Evolutionary conservation across 2,113 vertebrate species (phyloP).

Genomic region (Mobula birostris): DNA sequence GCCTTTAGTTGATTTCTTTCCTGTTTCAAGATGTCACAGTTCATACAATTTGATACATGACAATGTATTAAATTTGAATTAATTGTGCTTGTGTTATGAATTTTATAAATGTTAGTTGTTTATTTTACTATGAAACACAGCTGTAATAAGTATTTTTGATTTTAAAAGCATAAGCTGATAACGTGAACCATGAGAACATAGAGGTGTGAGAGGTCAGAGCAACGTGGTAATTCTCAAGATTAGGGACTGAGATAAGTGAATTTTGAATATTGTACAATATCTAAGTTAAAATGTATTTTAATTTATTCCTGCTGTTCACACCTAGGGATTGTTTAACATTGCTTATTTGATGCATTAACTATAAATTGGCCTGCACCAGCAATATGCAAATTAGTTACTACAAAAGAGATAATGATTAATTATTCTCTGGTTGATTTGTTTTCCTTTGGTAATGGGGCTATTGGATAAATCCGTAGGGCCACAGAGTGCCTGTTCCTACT

Average conservation of each 20-base stretch:
- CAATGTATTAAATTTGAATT: background rate
- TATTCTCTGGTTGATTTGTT: background rate
- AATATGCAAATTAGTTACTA: background rate
- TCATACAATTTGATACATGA: slow-evolving; percentile 4
- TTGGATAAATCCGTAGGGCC: background rate
- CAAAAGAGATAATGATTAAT: background rate
- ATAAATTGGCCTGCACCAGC: background rate
- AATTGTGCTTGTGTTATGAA: background rate
- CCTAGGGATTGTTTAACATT: background rate
- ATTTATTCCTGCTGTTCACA: background rate
- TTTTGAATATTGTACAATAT: background rate
- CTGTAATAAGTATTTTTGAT: background rate
- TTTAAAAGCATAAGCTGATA: background rate
- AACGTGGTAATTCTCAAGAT: background rate
- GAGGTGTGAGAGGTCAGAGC: background rate
- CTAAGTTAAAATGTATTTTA: slow-evolving; percentile 4
- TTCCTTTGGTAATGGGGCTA: background rate
- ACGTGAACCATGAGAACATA: background rate
- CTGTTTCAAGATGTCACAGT: background rate
- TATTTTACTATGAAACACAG: background rate
- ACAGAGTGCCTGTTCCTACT: background rate
- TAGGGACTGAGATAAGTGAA: background rate
- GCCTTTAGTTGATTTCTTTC: slow-evolving; percentile 24
- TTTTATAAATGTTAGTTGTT: background rate
- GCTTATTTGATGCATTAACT: background rate